phyloP scores from a whole-genome alignment of 2,113 vertebrate genomes.

The Numida meleagris region DNA sequence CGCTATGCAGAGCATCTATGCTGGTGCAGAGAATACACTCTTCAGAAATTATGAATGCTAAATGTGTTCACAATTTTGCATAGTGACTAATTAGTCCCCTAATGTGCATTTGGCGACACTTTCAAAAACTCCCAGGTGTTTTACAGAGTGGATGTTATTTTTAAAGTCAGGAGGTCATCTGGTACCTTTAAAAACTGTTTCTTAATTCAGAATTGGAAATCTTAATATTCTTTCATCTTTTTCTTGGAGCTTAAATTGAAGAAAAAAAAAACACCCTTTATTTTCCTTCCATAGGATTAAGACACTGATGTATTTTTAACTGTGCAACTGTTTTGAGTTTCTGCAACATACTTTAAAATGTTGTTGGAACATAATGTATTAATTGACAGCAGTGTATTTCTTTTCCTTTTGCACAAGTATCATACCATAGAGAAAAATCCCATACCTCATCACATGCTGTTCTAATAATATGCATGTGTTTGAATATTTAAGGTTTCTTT shows the following conservation, averaged over 20 bases:
- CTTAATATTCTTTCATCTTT: neutral
- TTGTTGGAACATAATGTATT: neutral
- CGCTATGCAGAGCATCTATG: neutral
- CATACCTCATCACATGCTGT: neutral
- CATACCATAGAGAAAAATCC: neutral
- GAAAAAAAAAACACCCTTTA: neutral
- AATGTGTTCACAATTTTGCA: neutral
- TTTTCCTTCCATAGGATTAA: neutral
- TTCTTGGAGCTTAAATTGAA: neutral
- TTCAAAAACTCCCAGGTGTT: neutral
- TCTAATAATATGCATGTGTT: neutral
- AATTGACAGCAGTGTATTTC: neutral
- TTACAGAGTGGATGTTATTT: neutral
- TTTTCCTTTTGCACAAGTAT: neutral
- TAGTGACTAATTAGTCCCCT: neutral
- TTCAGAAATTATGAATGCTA: neutral
- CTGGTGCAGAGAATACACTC: neutral
- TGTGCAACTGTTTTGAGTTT: neutral
- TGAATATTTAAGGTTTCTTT: neutral
- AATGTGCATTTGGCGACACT: neutral
- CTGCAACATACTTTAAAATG: neutral
- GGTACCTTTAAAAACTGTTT: neutral
- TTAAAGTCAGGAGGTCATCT: neutral
- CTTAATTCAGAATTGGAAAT: neutral
- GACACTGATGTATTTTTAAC: neutral